A percentile compares a stretch with the other conserved stretches of the same genome.
phyloP scores from a whole-genome alignment of 2,888 invertebrate genomes.

The Nemoura dubitans region DNA sequence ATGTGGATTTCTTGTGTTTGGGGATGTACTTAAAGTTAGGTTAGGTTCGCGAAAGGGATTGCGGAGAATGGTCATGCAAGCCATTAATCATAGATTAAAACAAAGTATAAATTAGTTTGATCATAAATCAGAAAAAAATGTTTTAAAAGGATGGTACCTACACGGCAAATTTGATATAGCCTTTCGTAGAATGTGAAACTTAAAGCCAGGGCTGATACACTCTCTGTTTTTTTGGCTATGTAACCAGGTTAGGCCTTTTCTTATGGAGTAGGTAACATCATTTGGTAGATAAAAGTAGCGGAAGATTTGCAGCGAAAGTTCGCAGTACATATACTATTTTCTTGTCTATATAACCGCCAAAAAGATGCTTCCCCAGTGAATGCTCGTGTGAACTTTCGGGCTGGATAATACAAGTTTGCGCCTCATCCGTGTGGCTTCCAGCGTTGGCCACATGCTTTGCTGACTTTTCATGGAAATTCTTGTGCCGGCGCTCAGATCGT shows the following conservation, averaged over 20 bases:
- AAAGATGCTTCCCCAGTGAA: not conserved
- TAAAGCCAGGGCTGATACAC: not conserved
- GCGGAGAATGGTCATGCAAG: slow-evolving; percentile 7
- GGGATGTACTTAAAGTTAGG: not conserved
- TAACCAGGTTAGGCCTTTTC: too few relatives aligned
- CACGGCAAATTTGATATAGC: not conserved
- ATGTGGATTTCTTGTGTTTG: not conserved
- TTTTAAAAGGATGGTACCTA: not conserved
- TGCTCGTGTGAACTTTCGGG: not conserved
- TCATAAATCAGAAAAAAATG: not conserved
- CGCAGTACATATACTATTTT: not conserved
- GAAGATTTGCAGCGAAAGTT: not conserved
- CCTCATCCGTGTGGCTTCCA: not conserved
- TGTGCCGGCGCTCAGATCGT: slow-evolving; percentile 22
- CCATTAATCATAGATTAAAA: not conserved
- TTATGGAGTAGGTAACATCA: not conserved
- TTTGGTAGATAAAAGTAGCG: not conserved
- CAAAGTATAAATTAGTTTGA: not conserved
- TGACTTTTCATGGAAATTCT: slow-evolving; percentile 35
- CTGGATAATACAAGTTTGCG: not conserved
- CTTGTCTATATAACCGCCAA: not conserved
- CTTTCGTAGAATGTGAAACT: not conserved
- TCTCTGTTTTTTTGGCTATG: not conserved
- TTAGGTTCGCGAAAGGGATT: not conserved
- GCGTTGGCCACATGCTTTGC: not conserved